Base-by-base conservation (phyloP, 2,113 vertebrate species). In the Syngnathus scovelli region DNA sequence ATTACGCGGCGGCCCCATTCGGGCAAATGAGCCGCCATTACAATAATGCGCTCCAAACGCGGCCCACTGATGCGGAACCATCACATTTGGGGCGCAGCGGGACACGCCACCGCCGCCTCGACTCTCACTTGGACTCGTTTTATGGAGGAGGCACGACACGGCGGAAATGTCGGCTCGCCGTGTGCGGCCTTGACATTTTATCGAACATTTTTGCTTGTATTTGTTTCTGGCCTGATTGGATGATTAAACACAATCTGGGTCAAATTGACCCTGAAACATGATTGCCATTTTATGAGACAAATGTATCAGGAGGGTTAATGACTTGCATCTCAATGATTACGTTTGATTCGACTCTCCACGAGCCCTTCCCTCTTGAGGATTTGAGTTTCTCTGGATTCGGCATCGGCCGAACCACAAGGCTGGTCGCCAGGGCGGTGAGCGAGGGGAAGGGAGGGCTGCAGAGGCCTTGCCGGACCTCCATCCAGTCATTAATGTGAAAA, bases 1-100 rank as follows among this genome's bases (percentile, higher is more conserved):
- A 86, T 88, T 83, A 86, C 72, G 27, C 55, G 70, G 75, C 69
- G 73, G 67, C 64, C 69, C 72, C 76, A 83, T 86, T 86, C 79
- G 76, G 72, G 81, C 83, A 90, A 89, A 89, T 85, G 83, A 90
- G 83, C 75, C 56, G 58, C 82, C 82, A 88, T 88, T 89, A 90
- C 79, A 76, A 83, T 70, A 85, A 70, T 62, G 56, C 80, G 65
- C 69, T 63, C 74, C 83, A 85, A 89, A 87, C 62, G 74, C 61
- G 71, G 86, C 84, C 85, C 86, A 75, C 77, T 88, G 83, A 56
- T 81, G 86, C 88, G 83, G 84, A 90, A 90, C 88, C 86, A 89
- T 90, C 89, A 80, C 83, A 90, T 89, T 88, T 82, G 72, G 80
- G 81, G 75, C 54, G 54, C 21, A 15, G 54, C 64, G 71, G 83